These are phyloP conservation scores for Betta splendens DNA, from an alignment of 2,797 vertebrate species.

Conservation along the genomic window DNA sequence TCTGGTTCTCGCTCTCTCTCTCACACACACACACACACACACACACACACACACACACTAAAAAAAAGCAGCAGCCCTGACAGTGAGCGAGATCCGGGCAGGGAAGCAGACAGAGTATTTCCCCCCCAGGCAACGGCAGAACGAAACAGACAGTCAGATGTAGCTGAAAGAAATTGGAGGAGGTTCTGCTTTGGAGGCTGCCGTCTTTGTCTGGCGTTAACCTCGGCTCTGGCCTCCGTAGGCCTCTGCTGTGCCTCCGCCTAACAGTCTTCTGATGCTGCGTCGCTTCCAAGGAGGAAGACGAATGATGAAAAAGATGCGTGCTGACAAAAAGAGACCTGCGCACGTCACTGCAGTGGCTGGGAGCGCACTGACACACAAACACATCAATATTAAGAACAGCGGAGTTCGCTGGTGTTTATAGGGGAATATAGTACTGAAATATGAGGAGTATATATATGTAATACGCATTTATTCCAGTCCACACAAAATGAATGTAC, in stretches of 20 bases:
- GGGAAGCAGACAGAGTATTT: constrained; percentile 29
- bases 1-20: too few species aligned
- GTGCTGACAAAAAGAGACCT: constrained; percentile 28
- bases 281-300: constrained; percentile 31
- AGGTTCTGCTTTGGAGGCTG: constrained; percentile 31
- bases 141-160: constrained; percentile 54
- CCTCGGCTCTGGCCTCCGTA: constrained; percentile 41
- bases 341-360: constrained; percentile 20
- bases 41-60: background rate
- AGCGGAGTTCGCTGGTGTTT: constrained; percentile 25
- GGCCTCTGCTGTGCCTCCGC: constrained; percentile 34
- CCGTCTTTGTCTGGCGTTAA: constrained; percentile 39
- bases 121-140: constrained; percentile 33
- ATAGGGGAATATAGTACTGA: constrained; percentile 30
- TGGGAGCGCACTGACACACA: constrained; percentile 19
- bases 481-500: constrained; percentile 21
- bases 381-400: constrained; percentile 38
- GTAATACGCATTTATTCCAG: constrained; percentile 24
- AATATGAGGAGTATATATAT: constrained; percentile 33
- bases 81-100: constrained; percentile 41
- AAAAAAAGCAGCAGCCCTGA: constrained; percentile 40
- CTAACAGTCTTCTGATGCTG: constrained; percentile 31
- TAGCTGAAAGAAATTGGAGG: constrained; percentile 45
- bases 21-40: background rate
- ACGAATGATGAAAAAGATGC: constrained; percentile 40